A percentile compares a stretch with the other conserved stretches of the same genome.
Evolutionary conservation across 1,140 invertebrate species (phyloP).

Genomic region (Aphaenogaster floridana): DNA sequence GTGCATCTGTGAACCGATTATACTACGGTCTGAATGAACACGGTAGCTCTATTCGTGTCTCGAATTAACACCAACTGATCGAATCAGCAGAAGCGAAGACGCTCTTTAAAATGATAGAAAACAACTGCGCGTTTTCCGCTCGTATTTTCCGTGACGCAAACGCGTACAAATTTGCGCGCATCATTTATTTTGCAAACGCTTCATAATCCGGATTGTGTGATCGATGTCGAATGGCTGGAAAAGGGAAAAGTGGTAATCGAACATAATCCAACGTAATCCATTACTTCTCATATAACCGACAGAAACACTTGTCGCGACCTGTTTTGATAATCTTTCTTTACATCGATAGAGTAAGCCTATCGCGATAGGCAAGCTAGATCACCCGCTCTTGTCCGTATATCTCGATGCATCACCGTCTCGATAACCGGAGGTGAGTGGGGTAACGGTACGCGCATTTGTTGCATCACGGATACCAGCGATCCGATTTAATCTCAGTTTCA

Average conservation of each 20-base stretch:
- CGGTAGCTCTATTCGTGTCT: slow-evolving; percentile 49
- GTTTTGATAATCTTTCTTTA: slow-evolving; percentile 21
- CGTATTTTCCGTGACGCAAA: neutral
- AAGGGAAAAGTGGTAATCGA: neutral
- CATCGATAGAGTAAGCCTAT: neutral
- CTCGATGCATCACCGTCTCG: slow-evolving; percentile 17
- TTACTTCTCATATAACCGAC: neutral
- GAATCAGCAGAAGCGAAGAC: neutral
- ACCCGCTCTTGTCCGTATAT: neutral
- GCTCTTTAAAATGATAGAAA: neutral
- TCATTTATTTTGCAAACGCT: slow-evolving; percentile 7
- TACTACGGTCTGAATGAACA: neutral
- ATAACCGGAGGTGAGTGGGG: neutral
- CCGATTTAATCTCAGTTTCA: slow-evolving; percentile 53
- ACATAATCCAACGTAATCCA: slow-evolving; percentile 7
- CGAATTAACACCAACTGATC: slow-evolving; percentile 37
- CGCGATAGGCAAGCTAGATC: slow-evolving; percentile 9
- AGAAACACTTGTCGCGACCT: neutral
- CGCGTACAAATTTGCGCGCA: too few species aligned
- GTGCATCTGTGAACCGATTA: slow-evolving; percentile 35
- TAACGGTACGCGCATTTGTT: slow-evolving; percentile 12
- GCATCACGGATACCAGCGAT: slow-evolving; percentile 9
- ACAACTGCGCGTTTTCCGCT: neutral
- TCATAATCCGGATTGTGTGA: slow-evolving; percentile 27
- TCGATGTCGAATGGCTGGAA: neutral